phyloP scores from a whole-genome alignment of 2,113 vertebrate species.

The Brachypodius melanocephalos region DNA sequence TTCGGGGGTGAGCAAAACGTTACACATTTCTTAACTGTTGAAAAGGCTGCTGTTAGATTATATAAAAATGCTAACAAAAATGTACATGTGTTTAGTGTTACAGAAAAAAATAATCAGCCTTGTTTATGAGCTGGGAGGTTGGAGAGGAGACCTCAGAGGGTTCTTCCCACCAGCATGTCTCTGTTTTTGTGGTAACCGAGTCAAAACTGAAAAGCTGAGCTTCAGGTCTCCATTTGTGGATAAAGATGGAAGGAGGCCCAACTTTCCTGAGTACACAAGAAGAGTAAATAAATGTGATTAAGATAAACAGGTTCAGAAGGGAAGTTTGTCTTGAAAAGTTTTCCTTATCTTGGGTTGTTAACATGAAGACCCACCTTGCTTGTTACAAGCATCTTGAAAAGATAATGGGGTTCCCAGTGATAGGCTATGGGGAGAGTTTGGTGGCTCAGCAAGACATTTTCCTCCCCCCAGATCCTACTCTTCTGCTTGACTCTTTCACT shows the following conservation, averaged over 20 bases:
- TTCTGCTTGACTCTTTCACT: not conserved
- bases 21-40: not conserved
- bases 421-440: rapidly evolving
- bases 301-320: not conserved
- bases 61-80: not conserved
- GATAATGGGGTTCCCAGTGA: not conserved
- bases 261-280: not conserved
- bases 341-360: not conserved
- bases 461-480: not conserved
- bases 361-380: not conserved
- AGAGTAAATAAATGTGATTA: not conserved
- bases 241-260: not conserved
- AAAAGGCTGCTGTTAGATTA: not conserved
- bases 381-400: not conserved
- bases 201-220: not conserved
- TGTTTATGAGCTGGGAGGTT: not conserved
- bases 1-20: not conserved
- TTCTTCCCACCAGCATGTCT: not conserved
- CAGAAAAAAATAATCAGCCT: not conserved
- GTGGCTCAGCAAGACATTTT: not conserved
- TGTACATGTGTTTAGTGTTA: not conserved
- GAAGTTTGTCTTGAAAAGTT: not conserved
- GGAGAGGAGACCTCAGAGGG: not conserved
- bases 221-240: not conserved
- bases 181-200: not conserved